Evolutionary conservation across 1,140 invertebrate genomes (phyloP).

Genomic region (Olivierus martensii): DNA sequence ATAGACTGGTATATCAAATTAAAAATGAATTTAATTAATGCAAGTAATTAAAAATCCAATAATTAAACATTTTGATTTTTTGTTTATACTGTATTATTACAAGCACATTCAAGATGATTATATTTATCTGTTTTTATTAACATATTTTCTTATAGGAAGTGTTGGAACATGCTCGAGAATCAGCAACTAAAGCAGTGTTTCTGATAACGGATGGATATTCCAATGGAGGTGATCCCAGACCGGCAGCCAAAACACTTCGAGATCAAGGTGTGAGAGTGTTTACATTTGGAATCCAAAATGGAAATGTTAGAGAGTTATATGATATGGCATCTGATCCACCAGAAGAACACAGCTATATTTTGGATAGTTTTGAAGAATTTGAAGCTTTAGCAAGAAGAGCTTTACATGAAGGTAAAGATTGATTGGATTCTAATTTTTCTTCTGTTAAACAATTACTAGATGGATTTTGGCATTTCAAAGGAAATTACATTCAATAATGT

Average conservation of each 20-base stretch:
- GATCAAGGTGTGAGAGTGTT: constrained; percentile 42
- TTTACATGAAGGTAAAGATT: constrained; percentile 50
- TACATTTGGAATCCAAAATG: constrained; percentile 52
- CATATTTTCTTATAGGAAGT: constrained; percentile 34
- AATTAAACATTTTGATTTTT: no score
- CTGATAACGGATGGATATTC: constrained; percentile 58
- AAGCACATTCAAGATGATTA: no score
- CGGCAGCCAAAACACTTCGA: constrained; percentile 40
- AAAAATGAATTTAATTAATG: no score
- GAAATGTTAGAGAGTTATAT: constrained; percentile 40
- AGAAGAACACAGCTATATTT: constrained; percentile 47
- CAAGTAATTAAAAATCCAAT: no score
- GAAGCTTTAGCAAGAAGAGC: constrained; percentile 51
- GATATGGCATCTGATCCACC: constrained; percentile 49
- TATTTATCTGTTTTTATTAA: no score
- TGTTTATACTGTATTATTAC: no score
- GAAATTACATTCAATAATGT: no score
- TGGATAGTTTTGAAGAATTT: constrained; percentile 56
- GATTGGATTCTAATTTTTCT: no score
- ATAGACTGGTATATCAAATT: no score
- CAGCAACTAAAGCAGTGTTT: constrained; percentile 46
- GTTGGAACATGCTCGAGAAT: constrained; percentile 27
- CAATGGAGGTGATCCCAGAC: constrained; percentile 50
- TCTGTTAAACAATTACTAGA: no score
- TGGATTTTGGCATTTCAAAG: no score